Evolutionary conservation across 2,113 vertebrate species (phyloP).

Genomic region (Acanthisitta chloris): DNA sequence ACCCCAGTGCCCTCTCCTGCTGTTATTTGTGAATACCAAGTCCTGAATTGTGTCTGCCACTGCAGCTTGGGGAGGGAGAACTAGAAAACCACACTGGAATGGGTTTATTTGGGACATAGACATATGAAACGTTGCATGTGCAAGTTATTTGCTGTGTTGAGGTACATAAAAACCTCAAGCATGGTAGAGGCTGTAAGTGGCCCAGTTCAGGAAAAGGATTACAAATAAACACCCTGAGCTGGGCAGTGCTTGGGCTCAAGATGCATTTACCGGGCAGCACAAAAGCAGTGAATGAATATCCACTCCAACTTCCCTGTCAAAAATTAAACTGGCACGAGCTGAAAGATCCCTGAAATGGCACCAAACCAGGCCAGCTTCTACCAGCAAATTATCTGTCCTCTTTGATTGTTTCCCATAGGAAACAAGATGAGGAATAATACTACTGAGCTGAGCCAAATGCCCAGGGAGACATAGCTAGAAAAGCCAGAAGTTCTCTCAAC

Average conservation of each 20-base stretch:
- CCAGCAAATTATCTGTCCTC: background rate
- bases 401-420: background rate
- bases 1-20: too few relatives aligned
- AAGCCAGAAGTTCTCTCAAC: background rate
- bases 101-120: background rate
- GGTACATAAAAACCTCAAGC: background rate
- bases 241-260: background rate
- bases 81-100: accelerated
- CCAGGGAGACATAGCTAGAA: background rate
- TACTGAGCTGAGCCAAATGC: background rate
- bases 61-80: accelerated
- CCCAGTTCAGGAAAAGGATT: accelerated
- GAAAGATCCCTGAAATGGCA: background rate
- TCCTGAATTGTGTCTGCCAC: accelerated
- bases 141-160: accelerated
- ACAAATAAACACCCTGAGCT: too few relatives aligned
- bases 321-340: background rate
- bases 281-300: background rate
- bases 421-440: background rate
- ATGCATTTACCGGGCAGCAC: background rate
- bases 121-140: accelerated
- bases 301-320: background rate
- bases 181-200: too few relatives aligned
- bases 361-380: background rate
- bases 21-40: background rate